A percentile compares a stretch with the other conserved stretches of the same genome.
phyloP scores from a whole-genome alignment of 2,888 invertebrate genomes.

The Hipparchia semele region DNA sequence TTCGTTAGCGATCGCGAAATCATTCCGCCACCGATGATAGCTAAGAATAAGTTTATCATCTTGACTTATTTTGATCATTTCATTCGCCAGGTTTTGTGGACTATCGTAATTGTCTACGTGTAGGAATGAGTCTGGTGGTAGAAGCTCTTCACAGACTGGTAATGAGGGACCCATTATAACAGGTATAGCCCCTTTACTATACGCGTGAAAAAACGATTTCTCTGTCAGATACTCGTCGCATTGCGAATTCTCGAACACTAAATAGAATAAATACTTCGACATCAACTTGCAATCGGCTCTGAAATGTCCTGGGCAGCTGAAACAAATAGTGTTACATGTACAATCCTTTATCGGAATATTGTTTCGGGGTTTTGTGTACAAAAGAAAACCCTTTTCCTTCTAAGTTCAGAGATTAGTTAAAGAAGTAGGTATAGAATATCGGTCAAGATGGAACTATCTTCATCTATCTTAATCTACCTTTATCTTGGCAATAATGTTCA shows the following conservation, averaged over 20 bases:
- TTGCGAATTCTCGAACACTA: constrained; percentile 87
- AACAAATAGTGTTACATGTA: constrained; percentile 45
- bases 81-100: constrained; percentile 76
- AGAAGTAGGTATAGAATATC: too few relatives aligned
- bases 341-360: constrained; percentile 10
- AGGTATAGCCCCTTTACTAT: constrained; percentile 84
- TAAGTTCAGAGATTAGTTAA: neutral
- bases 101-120: constrained; percentile 81
- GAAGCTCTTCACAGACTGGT: constrained; percentile 72
- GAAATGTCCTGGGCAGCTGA: constrained; percentile 86
- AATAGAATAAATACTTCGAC: constrained; percentile 85
- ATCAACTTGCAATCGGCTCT: constrained; percentile 81
- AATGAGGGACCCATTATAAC: constrained; percentile 84
- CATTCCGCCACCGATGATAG: constrained; percentile 84
- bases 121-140: constrained; percentile 86
- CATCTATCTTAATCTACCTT: too few relatives aligned
- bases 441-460: too few relatives aligned
- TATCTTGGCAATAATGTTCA: too few relatives aligned
- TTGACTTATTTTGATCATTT: constrained; percentile 73
- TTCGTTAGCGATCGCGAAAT: constrained; percentile 84
- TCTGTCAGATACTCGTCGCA: constrained; percentile 88
- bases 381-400: constrained; percentile 6
- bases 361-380: neutral
- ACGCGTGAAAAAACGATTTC: constrained; percentile 87
- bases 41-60: constrained; percentile 57